Evolutionary conservation across 2,888 invertebrate species (phyloP).

Genomic region (Megamerina dolium): DNA sequence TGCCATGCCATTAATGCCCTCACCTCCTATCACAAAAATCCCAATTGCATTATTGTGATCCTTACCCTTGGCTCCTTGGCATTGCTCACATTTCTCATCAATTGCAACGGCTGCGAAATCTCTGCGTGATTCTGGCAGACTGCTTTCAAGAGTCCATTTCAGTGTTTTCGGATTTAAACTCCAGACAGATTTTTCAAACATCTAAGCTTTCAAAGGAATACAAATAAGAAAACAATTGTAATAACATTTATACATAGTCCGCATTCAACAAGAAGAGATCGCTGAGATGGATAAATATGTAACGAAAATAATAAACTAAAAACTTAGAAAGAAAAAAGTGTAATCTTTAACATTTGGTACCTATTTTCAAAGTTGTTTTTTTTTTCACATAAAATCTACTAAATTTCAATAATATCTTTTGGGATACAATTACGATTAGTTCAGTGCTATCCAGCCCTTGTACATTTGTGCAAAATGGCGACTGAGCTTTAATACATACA

Average conservation of each 20-base stretch:
- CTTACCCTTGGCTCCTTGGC: conserved; percentile 7
- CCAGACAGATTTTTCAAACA: conserved; percentile 56
- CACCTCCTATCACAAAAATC: conserved; percentile 68
- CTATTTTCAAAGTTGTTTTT: background rate
- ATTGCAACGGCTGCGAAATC: conserved; percentile 65
- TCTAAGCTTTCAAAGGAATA: conserved; percentile 29
- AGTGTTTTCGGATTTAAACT: conserved; percentile 61
- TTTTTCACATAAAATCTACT: no score
- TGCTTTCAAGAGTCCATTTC: conserved; percentile 60
- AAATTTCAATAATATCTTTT: no score
- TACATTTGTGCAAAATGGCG: no score
- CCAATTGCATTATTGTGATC: conserved; percentile 32
- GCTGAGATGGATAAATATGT: no score
- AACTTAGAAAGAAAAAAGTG: no score
- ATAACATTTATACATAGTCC: no score
- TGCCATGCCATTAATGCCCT: conserved; percentile 54
- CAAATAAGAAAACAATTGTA: background rate
- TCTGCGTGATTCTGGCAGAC: conserved; percentile 57
- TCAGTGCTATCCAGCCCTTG: no score
- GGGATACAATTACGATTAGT: no score
- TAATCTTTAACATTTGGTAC: background rate
- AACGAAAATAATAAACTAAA: no score
- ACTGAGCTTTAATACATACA: no score
- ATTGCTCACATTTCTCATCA: conserved; percentile 30
- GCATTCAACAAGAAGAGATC: no score